Conservation (phyloP, 2,797 vertebrate species). For the Darevskia nairensis region DNA sequence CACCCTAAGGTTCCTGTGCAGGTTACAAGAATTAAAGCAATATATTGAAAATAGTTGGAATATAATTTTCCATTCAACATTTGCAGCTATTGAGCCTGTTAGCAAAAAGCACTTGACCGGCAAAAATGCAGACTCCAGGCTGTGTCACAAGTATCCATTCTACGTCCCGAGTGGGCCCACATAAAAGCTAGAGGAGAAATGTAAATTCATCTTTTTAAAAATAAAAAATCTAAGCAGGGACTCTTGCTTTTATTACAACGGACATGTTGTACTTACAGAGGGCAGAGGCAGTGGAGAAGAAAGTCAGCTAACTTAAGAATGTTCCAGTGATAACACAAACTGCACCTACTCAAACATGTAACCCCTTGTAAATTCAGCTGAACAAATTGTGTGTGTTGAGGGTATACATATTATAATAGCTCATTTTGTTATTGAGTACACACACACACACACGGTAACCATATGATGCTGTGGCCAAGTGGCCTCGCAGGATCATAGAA, state of each 20-base stretch:
- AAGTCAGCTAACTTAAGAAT: background rate
- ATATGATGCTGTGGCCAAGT: background rate
- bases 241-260: conserved; percentile 3
- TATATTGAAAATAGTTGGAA: too few species aligned
- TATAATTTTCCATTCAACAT: conserved; percentile 34
- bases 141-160: conserved; percentile 30
- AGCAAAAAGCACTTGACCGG: conserved; percentile 54
- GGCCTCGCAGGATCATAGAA: too few species aligned
- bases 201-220: conserved; percentile 57
- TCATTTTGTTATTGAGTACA: background rate
- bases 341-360: background rate
- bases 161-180: conserved; percentile 54
- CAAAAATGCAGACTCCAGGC: conserved; percentile 59
- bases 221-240: conserved; percentile 42
- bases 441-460: background rate
- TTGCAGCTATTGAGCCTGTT: conserved; percentile 56
- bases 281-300: background rate
- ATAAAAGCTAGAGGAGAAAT: conserved; percentile 68
- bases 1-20: background rate
- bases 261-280: rapidly evolving
- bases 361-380: background rate
- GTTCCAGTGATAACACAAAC: background rate
- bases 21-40: background rate
- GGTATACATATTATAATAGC: background rate
- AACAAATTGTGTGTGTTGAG: background rate